phyloP scores from a whole-genome alignment of 1,140 invertebrate species.

The Scylla paramamosain region DNA sequence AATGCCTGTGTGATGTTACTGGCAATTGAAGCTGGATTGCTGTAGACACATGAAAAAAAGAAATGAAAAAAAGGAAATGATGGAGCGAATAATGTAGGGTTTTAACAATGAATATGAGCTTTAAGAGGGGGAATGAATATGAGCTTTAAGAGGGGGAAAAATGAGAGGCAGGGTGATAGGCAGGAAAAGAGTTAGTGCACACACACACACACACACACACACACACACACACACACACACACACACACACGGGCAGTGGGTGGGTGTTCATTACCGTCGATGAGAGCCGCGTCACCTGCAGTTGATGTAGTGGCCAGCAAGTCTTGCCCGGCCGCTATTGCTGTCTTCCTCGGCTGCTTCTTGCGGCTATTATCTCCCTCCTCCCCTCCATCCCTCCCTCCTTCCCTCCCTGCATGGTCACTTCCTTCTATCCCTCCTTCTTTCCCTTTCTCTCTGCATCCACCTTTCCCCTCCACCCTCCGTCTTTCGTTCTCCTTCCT shows the following conservation, averaged over 20 bases:
- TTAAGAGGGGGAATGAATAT: no score
- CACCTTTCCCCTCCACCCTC: background rate
- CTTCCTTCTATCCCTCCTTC: background rate
- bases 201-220: conserved; percentile 5
- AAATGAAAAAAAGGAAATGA: no score
- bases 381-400: background rate
- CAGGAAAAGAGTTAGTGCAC: no score
- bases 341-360: background rate
- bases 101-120: no score
- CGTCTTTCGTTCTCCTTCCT: background rate
- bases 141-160: no score
- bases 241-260: background rate
- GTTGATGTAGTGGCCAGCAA: background rate
- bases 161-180: no score
- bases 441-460: background rate
- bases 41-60: no score
- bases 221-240: conserved; percentile 27
- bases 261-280: background rate
- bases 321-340: background rate
- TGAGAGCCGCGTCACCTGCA: background rate
- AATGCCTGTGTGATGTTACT: no score
- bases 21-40: no score
- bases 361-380: conserved; percentile 22
- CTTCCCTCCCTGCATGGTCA: background rate
- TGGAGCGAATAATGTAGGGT: no score